Evolutionary conservation across 1,140 invertebrate species (phyloP).

Genomic region (Thaumetopoea pityocampa): DNA sequence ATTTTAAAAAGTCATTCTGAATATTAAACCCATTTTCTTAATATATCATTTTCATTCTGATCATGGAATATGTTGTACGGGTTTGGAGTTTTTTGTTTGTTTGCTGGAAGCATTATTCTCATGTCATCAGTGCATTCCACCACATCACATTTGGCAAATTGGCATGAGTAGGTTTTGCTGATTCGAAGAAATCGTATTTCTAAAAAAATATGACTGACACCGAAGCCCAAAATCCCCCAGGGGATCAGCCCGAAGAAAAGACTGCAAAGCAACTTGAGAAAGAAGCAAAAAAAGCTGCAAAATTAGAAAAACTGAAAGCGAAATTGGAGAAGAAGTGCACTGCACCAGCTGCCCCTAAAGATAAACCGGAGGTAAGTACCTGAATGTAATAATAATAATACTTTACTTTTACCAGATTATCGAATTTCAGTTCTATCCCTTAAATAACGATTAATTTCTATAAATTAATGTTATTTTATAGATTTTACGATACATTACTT

Average conservation of each 20-base stretch:
- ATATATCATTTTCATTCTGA: no score
- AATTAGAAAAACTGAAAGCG: conserved; percentile 93
- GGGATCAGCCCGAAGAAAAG: conserved; percentile 78
- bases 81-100: conserved; percentile 8
- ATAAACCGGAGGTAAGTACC: conserved; percentile 79
- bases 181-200: conserved; percentile 9
- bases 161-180: conserved; percentile 10
- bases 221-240: conserved; percentile 42
- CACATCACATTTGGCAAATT: conserved; percentile 21
- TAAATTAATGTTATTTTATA: no score
- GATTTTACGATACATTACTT: no score
- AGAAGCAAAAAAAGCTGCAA: conserved; percentile 91
- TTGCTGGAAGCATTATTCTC: conserved; percentile 1
- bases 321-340: conserved; percentile 89
- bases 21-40: no score
- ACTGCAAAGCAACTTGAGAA: conserved; percentile 93
- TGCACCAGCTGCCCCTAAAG: conserved; percentile 75
- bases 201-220: conserved; percentile 53
- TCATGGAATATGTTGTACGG: no score
- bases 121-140: conserved; percentile 11
- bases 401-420: no score
- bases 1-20: no score
- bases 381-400: no score
- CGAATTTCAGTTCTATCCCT: no score
- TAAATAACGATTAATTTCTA: no score